Conservation (phyloP, 1,140 invertebrate species). For the Megalonaias nervosa region DNA sequence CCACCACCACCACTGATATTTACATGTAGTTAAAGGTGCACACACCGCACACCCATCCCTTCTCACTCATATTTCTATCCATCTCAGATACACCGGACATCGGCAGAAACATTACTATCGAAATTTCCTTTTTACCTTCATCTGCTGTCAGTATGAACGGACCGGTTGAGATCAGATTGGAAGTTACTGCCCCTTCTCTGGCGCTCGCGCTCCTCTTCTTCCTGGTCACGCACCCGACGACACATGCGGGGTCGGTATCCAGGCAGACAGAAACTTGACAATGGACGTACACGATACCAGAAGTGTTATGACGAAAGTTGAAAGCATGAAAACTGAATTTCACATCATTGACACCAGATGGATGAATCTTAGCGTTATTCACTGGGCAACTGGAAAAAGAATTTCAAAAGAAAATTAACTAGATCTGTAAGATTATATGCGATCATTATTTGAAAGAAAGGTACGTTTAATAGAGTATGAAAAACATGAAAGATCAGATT, state of each 20-base stretch:
- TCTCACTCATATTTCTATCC: too few species aligned
- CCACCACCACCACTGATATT: too few species aligned
- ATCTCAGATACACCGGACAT: too few species aligned
- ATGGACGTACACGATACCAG: conserved; percentile 28
- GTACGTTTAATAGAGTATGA: background rate
- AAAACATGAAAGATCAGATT: background rate
- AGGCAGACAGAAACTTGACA: conserved; percentile 28
- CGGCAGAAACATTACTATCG: too few species aligned
- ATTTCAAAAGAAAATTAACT: too few species aligned
- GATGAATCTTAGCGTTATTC: conserved; percentile 14
- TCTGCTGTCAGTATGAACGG: conserved; percentile 14
- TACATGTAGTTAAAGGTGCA: too few species aligned
- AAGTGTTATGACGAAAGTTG: conserved; percentile 28
- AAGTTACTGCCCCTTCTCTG: background rate
- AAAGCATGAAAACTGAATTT: conserved; percentile 31
- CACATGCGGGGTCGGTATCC: conserved; percentile 6
- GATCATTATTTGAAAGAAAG: too few species aligned
- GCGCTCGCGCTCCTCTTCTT: conserved; percentile 1
- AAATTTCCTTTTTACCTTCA: too few species aligned
- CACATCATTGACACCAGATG: conserved; percentile 14
- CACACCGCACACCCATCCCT: too few species aligned
- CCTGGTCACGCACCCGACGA: conserved; percentile 9
- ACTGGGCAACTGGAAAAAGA: conserved; percentile 17
- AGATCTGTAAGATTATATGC: too few species aligned
- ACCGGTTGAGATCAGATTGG: conserved; percentile 22